Evolutionary conservation across 2,888 invertebrate genomes (phyloP), one percentile per base, ranked within the genome.

Genomic region (Drosophila dives): DNA sequence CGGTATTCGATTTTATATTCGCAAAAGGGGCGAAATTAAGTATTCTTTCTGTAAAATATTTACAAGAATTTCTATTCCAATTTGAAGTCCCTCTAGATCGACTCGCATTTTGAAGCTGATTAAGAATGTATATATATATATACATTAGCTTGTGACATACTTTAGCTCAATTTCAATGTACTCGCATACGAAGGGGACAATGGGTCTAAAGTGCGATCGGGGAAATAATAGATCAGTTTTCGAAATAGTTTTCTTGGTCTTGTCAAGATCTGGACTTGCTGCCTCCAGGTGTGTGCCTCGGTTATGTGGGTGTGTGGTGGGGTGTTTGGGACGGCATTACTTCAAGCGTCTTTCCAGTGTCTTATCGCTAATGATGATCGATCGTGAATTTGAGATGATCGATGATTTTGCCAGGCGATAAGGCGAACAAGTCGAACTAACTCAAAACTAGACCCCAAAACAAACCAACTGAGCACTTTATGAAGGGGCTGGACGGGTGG

Each of bases 331-430:
- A 53, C 81, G 81, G 81, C 77, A 56, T 38, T 62, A 82, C 85
- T 85, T 82, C 82, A 82, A 84, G 76, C 64, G 82, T 64, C 74
- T 83, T 81, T 77, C 42, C 12, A 48, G n/a, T 15, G n/a, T 59
- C 86, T 87, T 85, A 87, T 83, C 88, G 70, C 87, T 86, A 86
- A 86, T 86, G 90, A 86, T 89, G 86, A 86, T 90, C 89, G 86
- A 86, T 86, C 89, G 90, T 90, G 74, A 90, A 86, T 90, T 81
- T 72, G 87, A 89, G 90, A 89, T 86, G 86, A 86, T 86, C 89
- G 86, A 86, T 86, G 86, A 86, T 89, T 86, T 89, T 67, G 72
- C 72, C 67, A 68, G 33, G 55, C 67, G 79, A 80, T 80, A 79
- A 76, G 68, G 59, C 33, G 10, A 23, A 26, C 45, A 29, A 38